phyloP scores from a whole-genome alignment of 2,113 vertebrate genomes.

The Gambusia holbrooki region DNA sequence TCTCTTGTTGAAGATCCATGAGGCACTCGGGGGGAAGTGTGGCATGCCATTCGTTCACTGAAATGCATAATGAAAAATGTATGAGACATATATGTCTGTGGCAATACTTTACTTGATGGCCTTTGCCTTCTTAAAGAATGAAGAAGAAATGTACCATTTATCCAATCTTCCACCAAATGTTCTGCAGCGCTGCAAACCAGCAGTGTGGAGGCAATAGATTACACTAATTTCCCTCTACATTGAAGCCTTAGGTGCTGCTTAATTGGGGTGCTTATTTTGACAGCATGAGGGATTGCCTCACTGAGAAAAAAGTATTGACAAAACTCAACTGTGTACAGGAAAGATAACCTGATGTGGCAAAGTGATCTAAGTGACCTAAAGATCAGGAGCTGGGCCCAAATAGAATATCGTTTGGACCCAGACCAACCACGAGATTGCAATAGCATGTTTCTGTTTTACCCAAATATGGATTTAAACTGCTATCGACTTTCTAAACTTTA shows the following conservation, averaged over 20 bases:
- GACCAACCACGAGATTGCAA: neutral
- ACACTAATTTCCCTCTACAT: neutral
- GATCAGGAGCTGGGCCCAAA: neutral
- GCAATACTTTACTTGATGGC: constrained; percentile 25
- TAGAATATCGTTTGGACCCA: neutral
- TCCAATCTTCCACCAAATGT: neutral
- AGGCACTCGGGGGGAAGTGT: neutral
- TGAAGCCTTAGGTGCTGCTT: neutral
- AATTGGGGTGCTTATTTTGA: neutral
- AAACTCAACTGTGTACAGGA: neutral
- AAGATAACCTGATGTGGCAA: neutral
- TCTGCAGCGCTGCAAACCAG: neutral
- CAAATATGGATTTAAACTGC: no score
- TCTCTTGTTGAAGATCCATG: neutral
- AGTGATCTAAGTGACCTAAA: neutral
- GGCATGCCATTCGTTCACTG: constrained; percentile 22
- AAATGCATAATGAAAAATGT: constrained; percentile 47
- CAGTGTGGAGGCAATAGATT: neutral
- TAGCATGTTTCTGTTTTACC: neutral
- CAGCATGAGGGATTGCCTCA: neutral
- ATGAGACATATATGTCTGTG: constrained; percentile 38
- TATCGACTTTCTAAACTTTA: no score
- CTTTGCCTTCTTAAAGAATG: constrained; percentile 19
- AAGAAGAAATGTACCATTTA: constrained; percentile 20
- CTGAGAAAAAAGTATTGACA: neutral